phyloP scores from a whole-genome alignment of 2,797 vertebrate species.

The Chaenodraco wilsoni region DNA sequence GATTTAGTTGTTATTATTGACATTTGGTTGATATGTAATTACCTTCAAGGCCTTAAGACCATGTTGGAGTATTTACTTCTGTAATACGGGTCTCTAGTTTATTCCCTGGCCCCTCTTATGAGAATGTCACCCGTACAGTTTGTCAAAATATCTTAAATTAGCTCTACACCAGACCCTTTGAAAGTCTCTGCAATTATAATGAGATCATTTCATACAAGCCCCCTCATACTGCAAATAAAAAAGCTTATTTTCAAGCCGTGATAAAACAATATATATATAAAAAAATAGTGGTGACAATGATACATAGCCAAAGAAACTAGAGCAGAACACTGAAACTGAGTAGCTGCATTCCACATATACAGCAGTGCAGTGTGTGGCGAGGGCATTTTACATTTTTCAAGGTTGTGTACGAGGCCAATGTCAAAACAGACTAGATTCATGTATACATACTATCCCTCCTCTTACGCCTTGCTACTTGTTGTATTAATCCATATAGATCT shows the following conservation, averaged over 20 bases:
- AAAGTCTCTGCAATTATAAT: conserved; percentile 49
- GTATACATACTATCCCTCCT: not conserved
- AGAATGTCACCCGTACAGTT: not conserved
- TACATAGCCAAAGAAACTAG: conserved; percentile 74
- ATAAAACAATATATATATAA: not conserved
- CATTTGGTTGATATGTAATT: not conserved
- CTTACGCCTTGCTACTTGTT: not conserved
- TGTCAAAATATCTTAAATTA: conserved; percentile 30
- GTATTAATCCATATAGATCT: conserved; percentile 12
- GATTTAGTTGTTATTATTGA: not conserved
- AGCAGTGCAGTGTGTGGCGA: conserved; percentile 3
- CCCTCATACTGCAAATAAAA: conserved; percentile 42
- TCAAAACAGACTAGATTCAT: conserved; percentile 11
- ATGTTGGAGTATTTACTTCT: not conserved
- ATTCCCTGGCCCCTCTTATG: conserved; percentile 1
- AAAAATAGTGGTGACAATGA: conserved; percentile 71
- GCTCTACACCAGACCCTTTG: conserved; percentile 20
- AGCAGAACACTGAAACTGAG: conserved; percentile 65
- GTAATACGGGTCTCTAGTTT: conserved; percentile 3
- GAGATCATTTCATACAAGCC: conserved; percentile 44
- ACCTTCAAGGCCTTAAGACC: not conserved
- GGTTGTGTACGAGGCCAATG: conserved; percentile 18
- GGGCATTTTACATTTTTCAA: conserved; percentile 32
- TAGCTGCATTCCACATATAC: conserved; percentile 38
- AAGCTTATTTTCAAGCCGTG: conserved; percentile 47